Base-by-base conservation (phyloP, 2,888 invertebrate species). In the Trisateles emortualis region DNA sequence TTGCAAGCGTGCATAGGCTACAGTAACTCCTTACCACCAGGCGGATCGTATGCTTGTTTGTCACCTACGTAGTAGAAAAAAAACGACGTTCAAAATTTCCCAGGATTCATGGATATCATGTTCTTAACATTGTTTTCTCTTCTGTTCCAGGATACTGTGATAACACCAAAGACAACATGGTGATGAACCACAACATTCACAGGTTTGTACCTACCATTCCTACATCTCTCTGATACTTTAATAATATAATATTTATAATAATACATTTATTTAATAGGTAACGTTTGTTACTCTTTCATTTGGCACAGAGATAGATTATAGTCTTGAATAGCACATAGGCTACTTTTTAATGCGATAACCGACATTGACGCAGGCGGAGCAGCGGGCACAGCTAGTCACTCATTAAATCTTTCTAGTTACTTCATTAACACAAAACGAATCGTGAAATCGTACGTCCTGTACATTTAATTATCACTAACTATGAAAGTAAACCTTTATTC, bases 81-180 rank as follows among this genome's bases (percentile, higher is more conserved):
- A n/a, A n/a, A 10, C 9, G 1, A 11, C 3, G 3, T 38, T 6
- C 9, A 39, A 3, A 22, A 2, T 14, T 2, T 1, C 6, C 5
- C 19, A 4, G 11, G 4, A 41, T 24, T 24, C 24, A 24, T 3
- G 24, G 6, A 6, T 5, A 24, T 24, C 4, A 24, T 5, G 24
- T 24, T 3, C 24, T 24, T 24, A 24, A 24, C 43, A 56, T 26
- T 9, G 32, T 48, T 1, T 16, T 54, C 53, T 50, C 16, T 36
- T 59, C 87, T 85, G 78, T 92, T 92, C 29, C 92, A 93, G 93
- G 91, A 74, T 90, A 85, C 78, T 83, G 78, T 63, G 81, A 81
- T 53, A 86, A 88, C 58, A 78, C 83, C 82, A 93, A 93, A 86
- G 92, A 92, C 66, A 93, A 87, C 72, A 92, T 93, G 92, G 91